A percentile compares a stretch with the other conserved stretches of the same genome.
Evolutionary conservation across 2,113 vertebrate genomes (phyloP).

Genomic region (Martes martes): DNA sequence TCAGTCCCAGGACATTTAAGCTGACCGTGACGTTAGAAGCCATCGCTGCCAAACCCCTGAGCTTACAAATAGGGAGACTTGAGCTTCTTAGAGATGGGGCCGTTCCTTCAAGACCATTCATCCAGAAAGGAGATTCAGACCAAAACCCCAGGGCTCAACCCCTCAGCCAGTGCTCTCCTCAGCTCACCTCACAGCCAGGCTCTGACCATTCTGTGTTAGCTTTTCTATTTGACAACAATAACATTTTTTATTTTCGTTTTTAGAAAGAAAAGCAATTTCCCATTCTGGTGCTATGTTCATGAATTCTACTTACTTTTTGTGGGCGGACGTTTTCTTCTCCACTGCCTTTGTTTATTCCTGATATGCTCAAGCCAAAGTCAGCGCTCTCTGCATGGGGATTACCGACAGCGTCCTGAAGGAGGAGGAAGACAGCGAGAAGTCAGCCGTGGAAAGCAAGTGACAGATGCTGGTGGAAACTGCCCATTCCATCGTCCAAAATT

Average conservation of each 20-base stretch:
- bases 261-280: not conserved
- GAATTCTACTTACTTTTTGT: constrained; percentile 81
- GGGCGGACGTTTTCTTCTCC: constrained; percentile 69
- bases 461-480: not conserved
- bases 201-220: not conserved
- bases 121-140: not conserved
- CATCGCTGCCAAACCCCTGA: not conserved
- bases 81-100: not conserved
- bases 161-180: not conserved
- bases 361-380: constrained; percentile 90
- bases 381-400: constrained; percentile 68
- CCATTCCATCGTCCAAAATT: not conserved
- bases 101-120: not conserved
- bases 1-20: not conserved
- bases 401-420: constrained; percentile 81
- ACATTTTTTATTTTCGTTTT: constrained; percentile 5
- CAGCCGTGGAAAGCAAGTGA: not conserved
- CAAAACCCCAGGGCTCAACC: not conserved
- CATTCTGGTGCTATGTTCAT: not conserved
- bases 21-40: not conserved
- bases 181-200: not conserved
- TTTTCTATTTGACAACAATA: not conserved
- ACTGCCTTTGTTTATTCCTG: constrained; percentile 81
- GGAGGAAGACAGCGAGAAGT: not conserved
- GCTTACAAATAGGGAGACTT: not conserved